Conservation (phyloP, 1,140 invertebrate genomes). For the Drosophila leontia region DNA sequence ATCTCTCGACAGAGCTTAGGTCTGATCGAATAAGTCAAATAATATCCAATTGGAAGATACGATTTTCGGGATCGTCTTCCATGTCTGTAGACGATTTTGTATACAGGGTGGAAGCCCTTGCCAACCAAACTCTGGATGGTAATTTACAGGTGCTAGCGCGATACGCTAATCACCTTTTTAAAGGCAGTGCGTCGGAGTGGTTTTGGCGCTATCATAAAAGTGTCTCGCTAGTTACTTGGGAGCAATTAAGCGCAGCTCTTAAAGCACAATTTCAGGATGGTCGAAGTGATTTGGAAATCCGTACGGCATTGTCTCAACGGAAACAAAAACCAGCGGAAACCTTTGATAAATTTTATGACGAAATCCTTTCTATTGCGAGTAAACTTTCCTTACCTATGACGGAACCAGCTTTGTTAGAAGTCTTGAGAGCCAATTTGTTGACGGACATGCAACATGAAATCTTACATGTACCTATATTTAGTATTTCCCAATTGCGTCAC, state of each 20-base stretch:
- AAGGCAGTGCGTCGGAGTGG: conserved; percentile 14
- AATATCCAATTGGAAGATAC: conserved; percentile 17
- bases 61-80: conserved; percentile 10
- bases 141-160: conserved; percentile 15
- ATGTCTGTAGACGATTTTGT: conserved; percentile 22
- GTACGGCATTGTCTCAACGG: conserved; percentile 12
- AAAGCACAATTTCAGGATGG: conserved; percentile 21
- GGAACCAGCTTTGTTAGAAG: conserved; percentile 13
- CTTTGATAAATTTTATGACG: conserved; percentile 11
- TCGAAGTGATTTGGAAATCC: conserved; percentile 11
- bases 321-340: conserved; percentile 16
- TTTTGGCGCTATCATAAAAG: conserved; percentile 23
- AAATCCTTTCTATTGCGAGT: conserved; percentile 1
- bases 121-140: conserved; percentile 14
- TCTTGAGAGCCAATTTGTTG: conserved; percentile 7
- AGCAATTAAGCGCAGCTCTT: conserved; percentile 1
- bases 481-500: conserved; percentile 5
- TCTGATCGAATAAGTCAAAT: conserved; percentile 21
- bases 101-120: conserved; percentile 16
- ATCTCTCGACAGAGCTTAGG: neutral
- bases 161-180: conserved; percentile 19
- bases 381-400: neutral
- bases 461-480: conserved; percentile 6
- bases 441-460: conserved; percentile 19
- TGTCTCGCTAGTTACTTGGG: conserved; percentile 1